phyloP scores from a whole-genome alignment of 53 echinoderm and acorn worm genomes.

The Arbacia lixula region DNA sequence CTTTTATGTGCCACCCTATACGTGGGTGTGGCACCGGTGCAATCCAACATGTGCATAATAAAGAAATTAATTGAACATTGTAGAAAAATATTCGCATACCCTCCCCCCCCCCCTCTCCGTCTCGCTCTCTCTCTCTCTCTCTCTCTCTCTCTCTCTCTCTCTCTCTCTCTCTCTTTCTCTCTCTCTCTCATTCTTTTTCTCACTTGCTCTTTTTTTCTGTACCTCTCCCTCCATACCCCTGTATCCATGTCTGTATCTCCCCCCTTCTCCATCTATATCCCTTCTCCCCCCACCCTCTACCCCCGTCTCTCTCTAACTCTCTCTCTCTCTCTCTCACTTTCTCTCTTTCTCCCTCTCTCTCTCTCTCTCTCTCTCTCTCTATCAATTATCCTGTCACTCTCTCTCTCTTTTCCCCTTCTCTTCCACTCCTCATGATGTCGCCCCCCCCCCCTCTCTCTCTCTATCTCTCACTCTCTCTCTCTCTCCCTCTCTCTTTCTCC shows the following conservation, averaged over 20 bases:
- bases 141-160: neutral
- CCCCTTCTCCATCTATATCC: neutral
- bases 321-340: neutral
- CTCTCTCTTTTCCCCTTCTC: too few species aligned
- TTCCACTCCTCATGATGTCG: too few species aligned
- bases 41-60: too few species aligned
- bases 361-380: neutral
- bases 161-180: neutral
- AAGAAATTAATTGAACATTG: too few species aligned
- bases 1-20: too few species aligned
- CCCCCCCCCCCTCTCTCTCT: too few species aligned
- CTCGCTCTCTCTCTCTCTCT: neutral
- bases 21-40: too few species aligned
- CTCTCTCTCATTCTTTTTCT: neutral
- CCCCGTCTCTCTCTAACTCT: neutral
- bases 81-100: too few species aligned
- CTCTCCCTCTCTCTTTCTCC: too few species aligned
- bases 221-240: neutral
- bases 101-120: neutral
- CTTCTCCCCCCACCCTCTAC: neutral
- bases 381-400: conserved; percentile 4
- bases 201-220: neutral
- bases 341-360: neutral
- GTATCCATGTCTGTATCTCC: neutral
- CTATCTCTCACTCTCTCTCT: too few species aligned